Evolutionary conservation across 2,113 vertebrate species (phyloP).

Genomic region (Mirounga angustirostris): DNA sequence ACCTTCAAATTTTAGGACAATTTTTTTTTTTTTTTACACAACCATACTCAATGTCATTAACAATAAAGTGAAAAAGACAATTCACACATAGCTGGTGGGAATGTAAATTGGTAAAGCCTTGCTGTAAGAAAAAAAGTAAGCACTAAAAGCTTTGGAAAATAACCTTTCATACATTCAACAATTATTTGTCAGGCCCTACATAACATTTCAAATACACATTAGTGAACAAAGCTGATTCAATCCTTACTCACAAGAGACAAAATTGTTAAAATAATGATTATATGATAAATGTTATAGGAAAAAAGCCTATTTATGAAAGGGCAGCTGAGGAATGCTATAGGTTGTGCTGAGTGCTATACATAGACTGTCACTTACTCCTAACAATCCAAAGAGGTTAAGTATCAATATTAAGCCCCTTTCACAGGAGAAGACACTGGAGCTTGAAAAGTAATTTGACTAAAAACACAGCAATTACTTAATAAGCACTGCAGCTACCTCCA

Average conservation of each 20-base stretch:
- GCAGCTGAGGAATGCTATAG: background rate
- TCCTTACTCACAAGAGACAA: background rate
- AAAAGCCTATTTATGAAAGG: background rate
- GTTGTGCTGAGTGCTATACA: background rate
- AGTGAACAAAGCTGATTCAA: background rate
- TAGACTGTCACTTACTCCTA: background rate
- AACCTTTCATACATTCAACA: conserved; percentile 36
- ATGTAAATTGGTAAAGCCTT: background rate
- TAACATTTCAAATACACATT: background rate
- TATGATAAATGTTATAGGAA: background rate
- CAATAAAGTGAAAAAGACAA: conserved; percentile 44
- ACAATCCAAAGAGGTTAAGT: background rate
- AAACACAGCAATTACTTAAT: background rate
- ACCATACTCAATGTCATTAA: background rate
- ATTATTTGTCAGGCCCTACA: background rate
- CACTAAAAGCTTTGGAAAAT: conserved; percentile 48
- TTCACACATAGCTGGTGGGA: background rate
- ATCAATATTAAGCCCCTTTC: background rate
- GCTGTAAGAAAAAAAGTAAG: background rate
- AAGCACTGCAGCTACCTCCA: background rate
- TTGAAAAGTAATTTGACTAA: background rate
- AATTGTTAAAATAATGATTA: background rate
- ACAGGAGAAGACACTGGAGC: background rate
- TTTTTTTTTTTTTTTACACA: background rate
- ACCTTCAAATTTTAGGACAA: conserved; percentile 17